Evolutionary conservation across 2,888 invertebrate genomes (phyloP), one percentile per base, ranked within the genome.

Genomic region (Globia sparganii): DNA sequence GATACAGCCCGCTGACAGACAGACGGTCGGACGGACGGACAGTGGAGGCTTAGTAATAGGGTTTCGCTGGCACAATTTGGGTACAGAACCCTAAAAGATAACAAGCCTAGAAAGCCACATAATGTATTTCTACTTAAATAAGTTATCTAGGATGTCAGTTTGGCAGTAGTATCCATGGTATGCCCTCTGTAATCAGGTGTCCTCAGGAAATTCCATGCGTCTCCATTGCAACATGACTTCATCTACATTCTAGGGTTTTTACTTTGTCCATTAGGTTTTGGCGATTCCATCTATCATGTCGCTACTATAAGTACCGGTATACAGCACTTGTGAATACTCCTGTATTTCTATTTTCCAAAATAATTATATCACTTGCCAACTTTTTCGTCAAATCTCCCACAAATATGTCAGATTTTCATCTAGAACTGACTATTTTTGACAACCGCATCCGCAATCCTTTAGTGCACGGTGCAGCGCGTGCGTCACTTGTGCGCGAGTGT

Each of bases 391-490:
- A 31, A 2, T 31, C 25, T 31, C 2, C 11, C 13, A 18, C 15
- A 1, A 56, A 56, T 43, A 37, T 72, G 37, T 13, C 34, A 49
- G 59, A 46, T 62, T 72, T 70, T 37, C 25, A 43, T 72, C 18
- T 56, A 78, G 73, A 65, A n/a, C 46, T 40, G 65, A 58, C 67
- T 76, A 68, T 75, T 84, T 84, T 77, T 73, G 82, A 78, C 72
- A 76, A 75, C 82, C 87, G 91, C 92, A 94, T 94, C 94, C 94
- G 94, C 94, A 92, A 92, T 92, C 92, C 90, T 72, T 72, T 75
- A 87, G 66, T 84, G 88, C 86, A 87, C 77, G 80, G 86, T 70
- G 81, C 86, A 80, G 81, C 84, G 88, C 88, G 88, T 88, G 88
- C 90, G 89, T 89, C 89, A 88, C 86, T 77, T 34, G 73, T 62